Evolutionary conservation across 2,797 vertebrate genomes (phyloP).

Genomic region (Micrastur ruficollis): DNA sequence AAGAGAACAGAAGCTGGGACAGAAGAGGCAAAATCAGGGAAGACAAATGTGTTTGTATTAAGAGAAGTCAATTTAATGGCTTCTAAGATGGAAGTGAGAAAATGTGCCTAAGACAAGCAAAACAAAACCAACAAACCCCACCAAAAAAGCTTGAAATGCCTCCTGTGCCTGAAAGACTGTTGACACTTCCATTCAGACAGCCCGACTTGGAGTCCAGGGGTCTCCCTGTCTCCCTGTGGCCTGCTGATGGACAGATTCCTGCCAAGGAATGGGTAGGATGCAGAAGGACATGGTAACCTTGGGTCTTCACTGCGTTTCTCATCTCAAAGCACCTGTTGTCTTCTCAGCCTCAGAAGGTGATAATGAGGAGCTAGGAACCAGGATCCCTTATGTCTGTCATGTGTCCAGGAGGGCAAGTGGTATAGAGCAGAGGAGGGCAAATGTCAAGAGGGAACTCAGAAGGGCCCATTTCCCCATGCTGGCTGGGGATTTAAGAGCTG

Average conservation of each 20-base stretch:
- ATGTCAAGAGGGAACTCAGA: too few relatives aligned
- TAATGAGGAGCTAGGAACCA: background rate
- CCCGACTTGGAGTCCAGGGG: too few relatives aligned
- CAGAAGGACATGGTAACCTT: background rate
- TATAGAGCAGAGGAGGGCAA: too few relatives aligned
- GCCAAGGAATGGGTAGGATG: background rate
- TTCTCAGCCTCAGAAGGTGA: background rate
- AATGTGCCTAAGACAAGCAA: background rate
- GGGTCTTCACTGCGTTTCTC: background rate
- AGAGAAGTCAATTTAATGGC: background rate
- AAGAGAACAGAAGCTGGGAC: background rate
- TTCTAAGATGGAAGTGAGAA: background rate
- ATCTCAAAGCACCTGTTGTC: background rate
- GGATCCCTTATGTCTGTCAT: too few relatives aligned
- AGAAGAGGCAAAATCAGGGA: background rate
- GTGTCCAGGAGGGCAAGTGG: too few relatives aligned
- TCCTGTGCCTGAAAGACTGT: too few relatives aligned
- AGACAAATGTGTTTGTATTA: background rate
- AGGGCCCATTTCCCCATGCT: too few relatives aligned
- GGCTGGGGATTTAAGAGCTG: too few relatives aligned
- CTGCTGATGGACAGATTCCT: background rate
- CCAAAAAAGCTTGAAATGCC: too few relatives aligned
- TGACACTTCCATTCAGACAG: too few relatives aligned
- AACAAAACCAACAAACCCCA: background rate
- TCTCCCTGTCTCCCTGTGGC: background rate